Base-by-base conservation (phyloP, 2,888 invertebrate species). In the Aphidoletes aphidimyza region DNA sequence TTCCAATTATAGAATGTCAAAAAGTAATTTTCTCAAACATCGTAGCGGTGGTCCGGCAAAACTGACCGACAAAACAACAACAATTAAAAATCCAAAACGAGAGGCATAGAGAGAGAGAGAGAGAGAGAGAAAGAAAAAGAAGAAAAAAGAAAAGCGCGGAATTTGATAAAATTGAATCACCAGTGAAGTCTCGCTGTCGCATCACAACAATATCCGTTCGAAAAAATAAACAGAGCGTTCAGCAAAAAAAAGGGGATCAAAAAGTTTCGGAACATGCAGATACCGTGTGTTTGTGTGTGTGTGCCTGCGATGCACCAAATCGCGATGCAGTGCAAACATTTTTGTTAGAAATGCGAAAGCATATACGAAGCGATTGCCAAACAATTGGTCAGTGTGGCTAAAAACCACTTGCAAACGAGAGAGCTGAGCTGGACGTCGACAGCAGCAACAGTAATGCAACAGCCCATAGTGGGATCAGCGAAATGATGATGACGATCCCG, bases 1-100 rank as follows among this genome's bases (percentile, higher is more conserved):
- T 81, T 81, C 81, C 81, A 81, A 81, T 81, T 81, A 81, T 37
- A 81, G 81, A 81, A 37, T 81, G 81, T 39, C 81, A 37, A 81
- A 81, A 81, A 81, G 39, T 39, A 39, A 81, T 81, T 81, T 39
- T 81, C 39, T 81, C 36, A 37, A 30, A 69, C 69, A 14, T 17
- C 36, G 78, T 78, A 37, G 36, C 34, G 81, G 81, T 81, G 81
- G 81, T 81, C 81, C 37, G 30, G 11, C 69, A 26, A 69, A 69
- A 69, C 69, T 30, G 69, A 30, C 26, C 69, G n/a, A n/a, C 11
- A 30, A 69, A 30, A 69, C 5, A 8, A 69, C 30, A 69, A 30
- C 69, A 69, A 47, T 39, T 39, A 3, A 47, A 69, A 14, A 69
- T 19, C 6, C 26, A 69, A 30, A 5, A 69, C 6, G 8, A 9